phyloP scores from a whole-genome alignment of 2,888 invertebrate species.

The Chesias legatella region DNA sequence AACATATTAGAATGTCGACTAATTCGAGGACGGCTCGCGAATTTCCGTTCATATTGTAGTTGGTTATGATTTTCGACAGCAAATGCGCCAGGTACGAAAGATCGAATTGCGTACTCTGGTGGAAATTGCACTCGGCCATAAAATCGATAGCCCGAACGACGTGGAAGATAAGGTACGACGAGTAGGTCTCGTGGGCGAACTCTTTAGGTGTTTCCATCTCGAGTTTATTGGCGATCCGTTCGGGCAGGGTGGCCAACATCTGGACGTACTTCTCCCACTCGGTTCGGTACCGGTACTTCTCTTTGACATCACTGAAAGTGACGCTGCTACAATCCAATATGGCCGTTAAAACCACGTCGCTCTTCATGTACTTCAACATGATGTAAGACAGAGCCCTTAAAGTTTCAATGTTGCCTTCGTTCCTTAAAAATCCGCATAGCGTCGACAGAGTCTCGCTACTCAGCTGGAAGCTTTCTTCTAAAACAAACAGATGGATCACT shows the following conservation, averaged over 20 bases:
- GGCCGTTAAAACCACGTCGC: slow-evolving; percentile 79
- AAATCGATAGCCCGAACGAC: slow-evolving; percentile 82
- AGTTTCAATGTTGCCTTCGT: slow-evolving; percentile 45
- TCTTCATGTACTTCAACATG: slow-evolving; percentile 71
- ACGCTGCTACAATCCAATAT: slow-evolving; percentile 58
- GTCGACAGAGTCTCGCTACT: slow-evolving; percentile 70
- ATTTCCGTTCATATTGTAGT: slow-evolving; percentile 72
- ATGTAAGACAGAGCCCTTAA: slow-evolving; percentile 59
- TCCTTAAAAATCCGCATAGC: slow-evolving; percentile 71
- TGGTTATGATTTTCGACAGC: slow-evolving; percentile 81
- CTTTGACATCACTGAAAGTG: slow-evolving; percentile 26
- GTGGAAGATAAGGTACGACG: slow-evolving; percentile 81
- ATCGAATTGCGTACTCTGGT: slow-evolving; percentile 50
- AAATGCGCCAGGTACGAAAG: slow-evolving; percentile 74
- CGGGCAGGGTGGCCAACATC: slow-evolving; percentile 84
- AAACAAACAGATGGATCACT: slow-evolving; percentile 66
- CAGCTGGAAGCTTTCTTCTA: slow-evolving; percentile 75
- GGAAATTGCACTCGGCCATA: slow-evolving; percentile 64
- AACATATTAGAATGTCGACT: slow-evolving; percentile 76
- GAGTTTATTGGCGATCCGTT: slow-evolving; percentile 84
- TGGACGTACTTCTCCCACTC: slow-evolving; percentile 81
- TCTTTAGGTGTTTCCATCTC: slow-evolving; percentile 76
- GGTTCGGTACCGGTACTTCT: slow-evolving; percentile 31
- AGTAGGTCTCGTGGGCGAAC: slow-evolving; percentile 80
- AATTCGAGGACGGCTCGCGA: slow-evolving; percentile 73